These are phyloP conservation scores for Geotrupes spiniger DNA, from an alignment of 2,888 invertebrate genomes.

Conservation along the genomic window DNA sequence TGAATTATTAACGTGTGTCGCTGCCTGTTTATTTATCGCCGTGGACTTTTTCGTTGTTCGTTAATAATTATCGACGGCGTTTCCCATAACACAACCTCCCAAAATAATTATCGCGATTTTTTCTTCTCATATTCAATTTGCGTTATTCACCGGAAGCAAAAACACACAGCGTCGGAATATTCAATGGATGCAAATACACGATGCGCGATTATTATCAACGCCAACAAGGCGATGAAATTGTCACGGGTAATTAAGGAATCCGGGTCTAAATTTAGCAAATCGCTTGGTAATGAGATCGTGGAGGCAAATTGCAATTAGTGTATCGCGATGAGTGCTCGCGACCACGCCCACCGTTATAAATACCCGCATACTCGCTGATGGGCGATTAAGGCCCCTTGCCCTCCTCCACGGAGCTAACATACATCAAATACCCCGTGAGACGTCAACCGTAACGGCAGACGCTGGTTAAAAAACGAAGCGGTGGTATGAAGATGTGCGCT, in stretches of 20 bases:
- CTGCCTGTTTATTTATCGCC: background rate
- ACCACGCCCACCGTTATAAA: constrained; percentile 21
- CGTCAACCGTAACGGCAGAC: constrained; percentile 11
- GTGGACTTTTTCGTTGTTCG: too few relatives aligned
- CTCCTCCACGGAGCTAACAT: constrained; percentile 10
- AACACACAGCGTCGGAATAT: too few relatives aligned
- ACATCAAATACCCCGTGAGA: constrained; percentile 12
- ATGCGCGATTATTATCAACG: too few relatives aligned
- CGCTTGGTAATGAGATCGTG: constrained; percentile 9
- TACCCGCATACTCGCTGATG: constrained; percentile 19
- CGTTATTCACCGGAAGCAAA: too few relatives aligned
- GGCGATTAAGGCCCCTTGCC: constrained; percentile 16
- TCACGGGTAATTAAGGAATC: background rate
- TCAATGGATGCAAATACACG: too few relatives aligned
- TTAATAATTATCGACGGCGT: too few relatives aligned
- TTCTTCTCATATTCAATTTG: too few relatives aligned
- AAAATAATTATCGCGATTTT: too few relatives aligned
- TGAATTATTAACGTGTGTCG: constrained; percentile 5
- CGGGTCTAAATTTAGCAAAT: constrained; percentile 9
- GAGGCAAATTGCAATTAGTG: constrained; percentile 25
- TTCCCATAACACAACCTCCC: too few relatives aligned
- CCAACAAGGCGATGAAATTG: too few relatives aligned
- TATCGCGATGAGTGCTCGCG: constrained; percentile 18
- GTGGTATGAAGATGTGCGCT: constrained; percentile 13
- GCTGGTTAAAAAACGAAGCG: constrained; percentile 9